Conservation (phyloP, 2,113 vertebrate species). For the Solea solea region DNA sequence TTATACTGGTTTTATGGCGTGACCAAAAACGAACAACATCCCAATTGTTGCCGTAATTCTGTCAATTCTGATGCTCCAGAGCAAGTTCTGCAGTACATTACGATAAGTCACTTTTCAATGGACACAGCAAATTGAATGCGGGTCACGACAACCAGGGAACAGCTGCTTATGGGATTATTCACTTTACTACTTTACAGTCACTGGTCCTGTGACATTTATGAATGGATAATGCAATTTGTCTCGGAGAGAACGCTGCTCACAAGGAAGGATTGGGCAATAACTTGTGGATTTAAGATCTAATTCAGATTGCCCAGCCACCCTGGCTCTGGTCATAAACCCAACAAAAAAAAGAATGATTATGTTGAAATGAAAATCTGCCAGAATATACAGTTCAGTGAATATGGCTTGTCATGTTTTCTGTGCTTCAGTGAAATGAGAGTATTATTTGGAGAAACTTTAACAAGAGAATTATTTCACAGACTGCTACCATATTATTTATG, state of each 20-base stretch:
- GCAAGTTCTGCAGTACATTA: slow-evolving; percentile 32
- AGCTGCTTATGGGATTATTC: slow-evolving; percentile 50
- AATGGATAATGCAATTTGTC: slow-evolving; percentile 55
- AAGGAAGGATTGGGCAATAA: slow-evolving; percentile 34
- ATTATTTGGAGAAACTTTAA: neutral
- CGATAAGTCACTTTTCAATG: slow-evolving; percentile 40
- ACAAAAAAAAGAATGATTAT: slow-evolving; percentile 19
- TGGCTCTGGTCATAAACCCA: slow-evolving; percentile 20
- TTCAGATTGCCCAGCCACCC: slow-evolving; percentile 26
- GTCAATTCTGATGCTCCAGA: slow-evolving; percentile 27
- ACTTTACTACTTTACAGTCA: slow-evolving; percentile 54
- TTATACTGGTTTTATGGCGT: neutral
- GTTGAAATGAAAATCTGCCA: neutral
- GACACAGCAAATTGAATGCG: slow-evolving; percentile 40
- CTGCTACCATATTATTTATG: neutral
- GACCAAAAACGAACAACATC: neutral
- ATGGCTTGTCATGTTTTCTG: neutral
- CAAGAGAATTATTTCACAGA: neutral
- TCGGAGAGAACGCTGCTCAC: slow-evolving; percentile 23
- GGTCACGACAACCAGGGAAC: slow-evolving; percentile 41
- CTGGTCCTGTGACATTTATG: slow-evolving; percentile 60
- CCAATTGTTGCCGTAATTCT: slow-evolving; percentile 4
- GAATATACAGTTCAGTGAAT: slow-evolving; percentile 4
- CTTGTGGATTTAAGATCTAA: slow-evolving; percentile 53
- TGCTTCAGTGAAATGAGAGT: neutral